Conservation (phyloP, 1,140 invertebrate genomes). For the Rhopalosiphum maidis region DNA sequence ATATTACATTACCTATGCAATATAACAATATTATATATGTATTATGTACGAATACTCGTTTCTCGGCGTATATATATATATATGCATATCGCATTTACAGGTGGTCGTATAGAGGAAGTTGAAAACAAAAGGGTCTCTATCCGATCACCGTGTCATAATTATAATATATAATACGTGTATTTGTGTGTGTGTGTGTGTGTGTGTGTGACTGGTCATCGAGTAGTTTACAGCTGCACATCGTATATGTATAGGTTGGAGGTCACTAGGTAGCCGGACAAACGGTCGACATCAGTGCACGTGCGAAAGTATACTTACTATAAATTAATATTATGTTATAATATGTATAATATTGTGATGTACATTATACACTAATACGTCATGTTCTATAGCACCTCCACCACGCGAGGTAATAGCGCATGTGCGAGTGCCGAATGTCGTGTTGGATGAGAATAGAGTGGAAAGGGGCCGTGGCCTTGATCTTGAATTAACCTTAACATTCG, state of each 20-base stretch:
- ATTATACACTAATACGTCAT: neutral
- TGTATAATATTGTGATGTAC: neutral
- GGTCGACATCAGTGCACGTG: too few relatives aligned
- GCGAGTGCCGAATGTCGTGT: neutral
- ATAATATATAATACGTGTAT: too few relatives aligned
- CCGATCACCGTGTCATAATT: too few relatives aligned
- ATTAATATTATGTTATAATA: neutral
- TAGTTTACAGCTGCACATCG: neutral
- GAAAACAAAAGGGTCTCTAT: neutral
- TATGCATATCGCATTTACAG: neutral
- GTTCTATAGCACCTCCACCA: neutral
- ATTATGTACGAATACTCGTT: neutral
- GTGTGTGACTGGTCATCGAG: neutral
- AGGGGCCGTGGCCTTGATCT: constrained; percentile 37
- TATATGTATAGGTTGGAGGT: neutral
- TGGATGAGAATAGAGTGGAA: neutral
- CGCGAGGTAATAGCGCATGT: neutral
- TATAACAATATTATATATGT: too few relatives aligned
- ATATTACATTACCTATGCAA: neutral
- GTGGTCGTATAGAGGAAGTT: neutral
- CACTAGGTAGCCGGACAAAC: neutral
- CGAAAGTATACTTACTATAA: neutral
- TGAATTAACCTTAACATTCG: constrained; percentile 51
- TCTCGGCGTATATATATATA: neutral
- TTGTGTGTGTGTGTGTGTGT: too few relatives aligned